Percentiles rank a stretch among this genome's conserved stretches.
Evolutionary conservation across 2,113 vertebrate species (phyloP).

Genomic region (Natator depressus): DNA sequence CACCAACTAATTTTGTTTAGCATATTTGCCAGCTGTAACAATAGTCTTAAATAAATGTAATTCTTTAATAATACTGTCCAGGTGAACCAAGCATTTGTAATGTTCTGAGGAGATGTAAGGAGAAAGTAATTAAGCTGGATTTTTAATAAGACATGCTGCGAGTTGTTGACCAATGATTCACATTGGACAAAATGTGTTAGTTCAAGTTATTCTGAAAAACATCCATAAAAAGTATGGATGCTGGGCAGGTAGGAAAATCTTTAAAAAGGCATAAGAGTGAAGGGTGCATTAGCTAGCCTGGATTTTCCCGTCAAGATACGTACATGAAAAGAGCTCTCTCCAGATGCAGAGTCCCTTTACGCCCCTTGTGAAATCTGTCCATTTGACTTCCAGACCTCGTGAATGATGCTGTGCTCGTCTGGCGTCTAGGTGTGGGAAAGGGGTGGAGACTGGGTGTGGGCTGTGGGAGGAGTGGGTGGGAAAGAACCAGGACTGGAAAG

Average conservation of each 20-base stretch:
- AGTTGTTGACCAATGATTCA: slow-evolving; percentile 71
- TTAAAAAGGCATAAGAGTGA: neutral
- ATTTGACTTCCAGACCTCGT: neutral
- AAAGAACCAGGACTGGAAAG: rapidly evolving
- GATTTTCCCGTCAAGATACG: neutral
- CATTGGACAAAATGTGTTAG: slow-evolving; percentile 26
- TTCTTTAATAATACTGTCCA: slow-evolving; percentile 65
- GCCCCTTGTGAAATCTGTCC: neutral
- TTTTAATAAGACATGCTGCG: slow-evolving; percentile 65
- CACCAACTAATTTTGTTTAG: slow-evolving; percentile 38
- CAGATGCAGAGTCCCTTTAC: neutral
- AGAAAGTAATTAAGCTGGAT: slow-evolving; percentile 53
- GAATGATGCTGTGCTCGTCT: neutral
- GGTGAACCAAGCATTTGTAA: slow-evolving; percentile 63
- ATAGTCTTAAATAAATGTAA: slow-evolving; percentile 60
- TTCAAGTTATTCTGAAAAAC: slow-evolving; percentile 64
- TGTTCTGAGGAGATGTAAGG: slow-evolving; percentile 35
- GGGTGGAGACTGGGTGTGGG: neutral
- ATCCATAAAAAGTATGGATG: slow-evolving; percentile 27
- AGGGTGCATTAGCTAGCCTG: neutral
- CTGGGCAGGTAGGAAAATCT: slow-evolving; percentile 15
- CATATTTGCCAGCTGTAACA: slow-evolving; percentile 42
- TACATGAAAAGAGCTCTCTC: neutral
- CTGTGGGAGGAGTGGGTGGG: neutral
- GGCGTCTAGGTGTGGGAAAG: too few relatives aligned